Evolutionary conservation across 2,888 invertebrate genomes (phyloP), one percentile per base, ranked within the genome.

Genomic region (Rapana venosa): DNA sequence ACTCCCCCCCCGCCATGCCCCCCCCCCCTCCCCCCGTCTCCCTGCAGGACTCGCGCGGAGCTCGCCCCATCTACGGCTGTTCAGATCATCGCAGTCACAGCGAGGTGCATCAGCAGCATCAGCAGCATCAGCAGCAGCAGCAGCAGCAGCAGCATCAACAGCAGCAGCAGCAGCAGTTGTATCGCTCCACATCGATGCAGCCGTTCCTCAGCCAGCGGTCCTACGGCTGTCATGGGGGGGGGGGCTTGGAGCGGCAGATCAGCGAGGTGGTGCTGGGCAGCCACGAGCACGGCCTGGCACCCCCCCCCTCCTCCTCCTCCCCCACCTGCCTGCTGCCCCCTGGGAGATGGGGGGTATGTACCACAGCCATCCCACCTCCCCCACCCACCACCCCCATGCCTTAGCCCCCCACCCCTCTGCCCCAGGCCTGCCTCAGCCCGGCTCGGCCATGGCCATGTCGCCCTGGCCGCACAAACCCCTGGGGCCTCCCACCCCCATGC

Each of bases 331-430:
- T 5, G 35, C 61, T 17, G 15, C 30, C 13, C 61, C 61, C 30
- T 35, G 35, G 81, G 81, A 79, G 22, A 35, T 58, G 58, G 88
- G 81, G n/a, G 35, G 81, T 0, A 77, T 83, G 36, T 85, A 32
- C 26, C 58, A 58, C 70, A 74, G 47, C 83, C 84, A 83, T 56
- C 89, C 89, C 56, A 74, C n/a, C 83, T 70, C 88, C n/a, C 88
- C 88, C 47, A 66, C 74, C 32, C 47, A 66, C 58, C 66, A 58
- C 32, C 83, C 58, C 5, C 88, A 35, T 35, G 35, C 70, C n/a
- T 32, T 13, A 17, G 13, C 22, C 0, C 83, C 22, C 36, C 36
- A 83, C 47, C 26, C 20, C 32, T 17, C 81, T 79, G 61, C 8
- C 79, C 26, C 77, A 1, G 79, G 79, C 79, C 17, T 79, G 79